Evolutionary conservation across 2,888 invertebrate species (phyloP), one percentile per base, ranked within the genome.

Genomic region (Drosophila kuntzei): DNA sequence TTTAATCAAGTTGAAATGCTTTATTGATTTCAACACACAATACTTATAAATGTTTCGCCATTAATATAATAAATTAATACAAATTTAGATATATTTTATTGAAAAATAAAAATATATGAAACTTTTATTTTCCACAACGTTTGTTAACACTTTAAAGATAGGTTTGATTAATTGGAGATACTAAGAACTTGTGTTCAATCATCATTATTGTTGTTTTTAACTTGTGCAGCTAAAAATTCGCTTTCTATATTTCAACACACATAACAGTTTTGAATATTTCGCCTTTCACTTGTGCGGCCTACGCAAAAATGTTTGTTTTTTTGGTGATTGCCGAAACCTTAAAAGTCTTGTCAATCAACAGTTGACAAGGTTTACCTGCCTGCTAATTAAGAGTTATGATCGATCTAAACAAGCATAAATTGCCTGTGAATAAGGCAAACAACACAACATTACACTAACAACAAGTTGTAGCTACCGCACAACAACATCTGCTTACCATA

Each of bases 321-420:
- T 76, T 58, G 74, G 53, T 71, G 74, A 84, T 82, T 77, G 89
- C 70, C 72, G 70, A 64, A 67, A 74, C 60, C 75, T 74, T 89
- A 76, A 89, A 74, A 89, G 83, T 78, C 86, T 86, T 89, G 89
- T 86, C 89, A 89, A 80, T 86, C 89, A 88, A 77, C 87, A 71
- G 86, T 81, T 89, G 84, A 87, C 89, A 84, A 82, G 89, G 85
- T 87, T 87, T 69, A 60, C 70, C 54, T 65, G 72, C 67, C 69
- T 36, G 78, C 83, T 86, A 86, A 86, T 86, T 86, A 89, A 88
- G 87, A 89, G 87, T 89, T 89, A 88, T 86, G 86, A 88, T 86
- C 89, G 85, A 71, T 80, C 70, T 72, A 85, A 79, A 73, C 88
- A 75, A 51, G 85, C 85, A 71, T 87, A 76, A 88, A 82, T 88